These are phyloP conservation scores for Sebastes wilsoni DNA, from an alignment of 2,797 vertebrate species.

Conservation along the genomic window DNA sequence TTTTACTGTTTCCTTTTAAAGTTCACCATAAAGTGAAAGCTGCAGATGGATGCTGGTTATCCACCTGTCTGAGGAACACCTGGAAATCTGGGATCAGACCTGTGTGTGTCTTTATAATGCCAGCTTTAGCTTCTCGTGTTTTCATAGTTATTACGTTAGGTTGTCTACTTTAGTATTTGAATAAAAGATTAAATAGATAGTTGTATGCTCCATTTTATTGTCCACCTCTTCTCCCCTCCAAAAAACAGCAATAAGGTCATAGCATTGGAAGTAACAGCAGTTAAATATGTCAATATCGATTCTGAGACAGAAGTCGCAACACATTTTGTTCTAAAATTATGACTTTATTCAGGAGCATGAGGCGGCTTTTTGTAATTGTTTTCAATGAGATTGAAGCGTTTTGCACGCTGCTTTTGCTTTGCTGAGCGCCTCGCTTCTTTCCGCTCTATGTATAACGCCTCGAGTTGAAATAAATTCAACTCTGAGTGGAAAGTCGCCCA, in stretches of 20 bases:
- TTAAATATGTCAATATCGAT: neutral
- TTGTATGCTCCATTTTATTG: neutral
- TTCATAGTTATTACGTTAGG: neutral
- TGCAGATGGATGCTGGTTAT: neutral
- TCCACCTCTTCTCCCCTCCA: neutral
- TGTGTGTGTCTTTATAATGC: neutral
- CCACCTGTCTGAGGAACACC: neutral
- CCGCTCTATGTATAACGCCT: too few relatives aligned
- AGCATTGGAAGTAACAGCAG: rapidly evolving
- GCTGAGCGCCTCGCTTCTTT: too few relatives aligned
- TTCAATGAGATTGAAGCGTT: too few relatives aligned
- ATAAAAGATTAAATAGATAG: neutral
- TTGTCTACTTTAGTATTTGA: neutral
- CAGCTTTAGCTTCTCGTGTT: neutral
- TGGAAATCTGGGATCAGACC: neutral
- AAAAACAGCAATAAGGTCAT: neutral
- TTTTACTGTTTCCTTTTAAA: slow-evolving; percentile 10
- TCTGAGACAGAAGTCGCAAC: neutral
- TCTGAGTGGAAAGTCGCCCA: too few relatives aligned
- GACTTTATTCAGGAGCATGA: too few relatives aligned
- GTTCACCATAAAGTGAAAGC: neutral
- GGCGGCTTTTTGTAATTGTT: too few relatives aligned
- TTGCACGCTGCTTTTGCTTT: too few relatives aligned
- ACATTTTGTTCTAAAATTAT: neutral
- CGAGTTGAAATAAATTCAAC: too few relatives aligned